These are phyloP conservation scores for Sturnira hondurensis DNA, from an alignment of 2,113 vertebrate genomes.

Conservation along the genomic window DNA sequence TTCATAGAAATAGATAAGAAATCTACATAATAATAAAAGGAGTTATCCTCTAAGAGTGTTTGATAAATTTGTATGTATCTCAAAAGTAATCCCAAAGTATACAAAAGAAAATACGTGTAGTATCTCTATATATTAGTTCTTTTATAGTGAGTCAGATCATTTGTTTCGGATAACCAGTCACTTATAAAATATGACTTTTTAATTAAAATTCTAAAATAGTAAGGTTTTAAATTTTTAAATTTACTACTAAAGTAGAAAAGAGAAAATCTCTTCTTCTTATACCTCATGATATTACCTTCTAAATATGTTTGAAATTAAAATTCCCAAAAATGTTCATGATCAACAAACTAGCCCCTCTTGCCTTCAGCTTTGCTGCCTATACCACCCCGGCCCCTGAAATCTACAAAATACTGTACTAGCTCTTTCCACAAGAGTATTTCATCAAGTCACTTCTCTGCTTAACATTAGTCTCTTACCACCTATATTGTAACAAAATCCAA, in stretches of 20 bases:
- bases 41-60: neutral
- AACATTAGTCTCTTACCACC: neutral
- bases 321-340: neutral
- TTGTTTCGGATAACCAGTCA: neutral
- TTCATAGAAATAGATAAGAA: neutral
- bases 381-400: neutral
- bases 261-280: neutral
- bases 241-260: neutral
- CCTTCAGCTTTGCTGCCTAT: neutral
- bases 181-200: neutral
- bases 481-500: neutral
- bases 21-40: neutral
- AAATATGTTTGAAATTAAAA: neutral
- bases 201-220: conserved; percentile 22
- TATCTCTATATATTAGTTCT: neutral
- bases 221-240: neutral
- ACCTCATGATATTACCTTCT: neutral
- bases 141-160: neutral
- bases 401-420: neutral
- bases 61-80: neutral
- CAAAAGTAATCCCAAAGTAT: neutral
- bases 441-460: neutral
- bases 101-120: neutral
- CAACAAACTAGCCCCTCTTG: neutral
- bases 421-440: neutral